Percentiles rank a stretch among this genome's conserved stretches.
Evolutionary conservation across 2,113 vertebrate species (phyloP).

Genomic region (Stegostoma tigrinum): DNA sequence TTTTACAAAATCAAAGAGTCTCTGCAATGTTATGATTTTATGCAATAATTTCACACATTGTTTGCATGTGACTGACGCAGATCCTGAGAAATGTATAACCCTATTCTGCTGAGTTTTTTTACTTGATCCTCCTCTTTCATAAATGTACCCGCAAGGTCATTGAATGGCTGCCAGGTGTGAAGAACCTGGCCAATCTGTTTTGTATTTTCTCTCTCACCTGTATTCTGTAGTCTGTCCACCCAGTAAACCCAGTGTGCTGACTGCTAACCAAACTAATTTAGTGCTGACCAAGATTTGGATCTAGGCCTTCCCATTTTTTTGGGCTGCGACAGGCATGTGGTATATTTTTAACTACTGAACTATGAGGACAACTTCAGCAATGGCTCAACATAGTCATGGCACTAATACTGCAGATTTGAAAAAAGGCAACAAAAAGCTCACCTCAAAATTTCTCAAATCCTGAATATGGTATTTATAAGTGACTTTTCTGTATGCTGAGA

Average conservation of each 20-base stretch:
- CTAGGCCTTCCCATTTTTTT: neutral
- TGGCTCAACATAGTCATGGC: neutral
- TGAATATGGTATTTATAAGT: neutral
- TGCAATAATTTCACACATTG: neutral
- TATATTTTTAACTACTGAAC: constrained; percentile 14
- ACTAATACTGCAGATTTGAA: neutral
- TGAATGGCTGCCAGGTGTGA: neutral
- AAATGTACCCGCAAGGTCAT: neutral
- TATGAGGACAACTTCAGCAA: neutral
- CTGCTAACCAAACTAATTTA: neutral
- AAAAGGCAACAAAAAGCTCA: neutral
- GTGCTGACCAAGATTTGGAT: neutral
- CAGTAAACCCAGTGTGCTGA: neutral
- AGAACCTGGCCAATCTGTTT: neutral
- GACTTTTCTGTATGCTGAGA: neutral
- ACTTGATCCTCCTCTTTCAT: neutral
- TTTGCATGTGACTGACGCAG: neutral
- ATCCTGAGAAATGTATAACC: neutral
- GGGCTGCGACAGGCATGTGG: neutral
- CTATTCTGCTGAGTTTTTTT: neutral
- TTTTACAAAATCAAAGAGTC: neutral
- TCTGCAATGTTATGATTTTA: neutral
- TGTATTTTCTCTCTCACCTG: neutral
- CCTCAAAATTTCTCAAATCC: neutral
- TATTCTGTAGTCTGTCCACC: neutral